Evolutionary conservation across 2,113 vertebrate species (phyloP).

Genomic region (Isichthys henryi): DNA sequence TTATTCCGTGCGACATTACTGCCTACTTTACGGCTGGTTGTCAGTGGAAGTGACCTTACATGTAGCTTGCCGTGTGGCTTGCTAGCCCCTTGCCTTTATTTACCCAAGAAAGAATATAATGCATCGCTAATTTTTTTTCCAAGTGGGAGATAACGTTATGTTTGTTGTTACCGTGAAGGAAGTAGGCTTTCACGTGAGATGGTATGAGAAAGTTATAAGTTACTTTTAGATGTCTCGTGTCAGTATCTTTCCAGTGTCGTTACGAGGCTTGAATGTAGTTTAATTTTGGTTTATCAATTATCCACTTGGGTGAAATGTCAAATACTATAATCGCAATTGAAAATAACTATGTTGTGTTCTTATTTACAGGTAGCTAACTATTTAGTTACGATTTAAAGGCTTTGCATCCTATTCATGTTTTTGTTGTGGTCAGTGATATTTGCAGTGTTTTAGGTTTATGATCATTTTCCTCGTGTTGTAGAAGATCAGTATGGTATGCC

Average conservation of each 20-base stretch:
- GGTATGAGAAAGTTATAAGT: conserved; percentile 10
- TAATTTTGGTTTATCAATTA: conserved; percentile 22
- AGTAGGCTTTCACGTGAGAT: conserved; percentile 4
- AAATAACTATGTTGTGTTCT: conserved; percentile 41
- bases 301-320: background rate
- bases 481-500: background rate
- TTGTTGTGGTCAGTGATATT: background rate
- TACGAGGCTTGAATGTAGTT: conserved; percentile 20
- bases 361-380: background rate
- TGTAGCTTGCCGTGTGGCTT: background rate
- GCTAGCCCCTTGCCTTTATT: background rate
- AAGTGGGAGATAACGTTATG: conserved; percentile 3
- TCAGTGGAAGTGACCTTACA: conserved; percentile 13
- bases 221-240: background rate
- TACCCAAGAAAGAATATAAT: background rate
- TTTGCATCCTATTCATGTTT: background rate
- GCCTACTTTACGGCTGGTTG: conserved; percentile 40
- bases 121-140: background rate
- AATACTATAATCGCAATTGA: conserved; percentile 19
- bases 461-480: background rate
- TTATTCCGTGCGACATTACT: background rate
- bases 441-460: background rate
- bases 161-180: background rate
- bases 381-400: background rate
- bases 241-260: background rate